These are phyloP conservation scores for Ophion ventricosus DNA, from an alignment of 2,888 invertebrate genomes.

Conservation along the genomic window DNA sequence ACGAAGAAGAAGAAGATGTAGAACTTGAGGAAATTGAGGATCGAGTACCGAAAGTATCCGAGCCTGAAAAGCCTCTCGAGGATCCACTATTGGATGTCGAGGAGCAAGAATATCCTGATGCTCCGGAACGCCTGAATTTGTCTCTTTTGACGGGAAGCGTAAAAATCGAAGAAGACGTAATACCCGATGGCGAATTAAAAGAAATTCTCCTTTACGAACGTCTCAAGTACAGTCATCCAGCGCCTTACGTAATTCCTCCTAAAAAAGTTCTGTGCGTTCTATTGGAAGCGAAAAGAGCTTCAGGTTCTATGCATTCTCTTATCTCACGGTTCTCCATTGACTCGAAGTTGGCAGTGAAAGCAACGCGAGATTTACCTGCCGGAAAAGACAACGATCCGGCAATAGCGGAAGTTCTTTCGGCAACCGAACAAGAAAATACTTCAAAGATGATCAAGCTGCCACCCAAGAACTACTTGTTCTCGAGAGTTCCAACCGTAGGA, in stretches of 20 bases:
- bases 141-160: constrained; percentile 77
- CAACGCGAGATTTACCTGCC: constrained; percentile 66
- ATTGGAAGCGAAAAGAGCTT: constrained; percentile 78
- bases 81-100: constrained; percentile 70
- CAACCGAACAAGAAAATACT: constrained; percentile 41
- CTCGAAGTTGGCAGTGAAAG: constrained; percentile 77
- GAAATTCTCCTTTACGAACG: constrained; percentile 74
- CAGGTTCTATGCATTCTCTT: constrained; percentile 78
- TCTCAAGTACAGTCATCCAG: constrained; percentile 77
- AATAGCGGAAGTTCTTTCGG: constrained; percentile 53
- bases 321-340: constrained; percentile 81
- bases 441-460: constrained; percentile 78
- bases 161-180: constrained; percentile 69
- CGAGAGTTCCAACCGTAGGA: constrained; percentile 74
- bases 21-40: constrained; percentile 52
- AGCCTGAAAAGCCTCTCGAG: constrained; percentile 60
- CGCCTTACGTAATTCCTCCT: constrained; percentile 77
- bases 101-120: constrained; percentile 74
- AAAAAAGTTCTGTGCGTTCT: constrained; percentile 75
- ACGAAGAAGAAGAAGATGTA: constrained; percentile 58
- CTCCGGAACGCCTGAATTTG: constrained; percentile 77
- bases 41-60: constrained; percentile 49
- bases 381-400: constrained; percentile 48
- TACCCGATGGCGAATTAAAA: constrained; percentile 57
- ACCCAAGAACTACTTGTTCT: constrained; percentile 76